Percentiles rank a stretch among this genome's conserved stretches.
Conservation (phyloP, 2,113 vertebrate species). For the Centropus unirufus region DNA sequence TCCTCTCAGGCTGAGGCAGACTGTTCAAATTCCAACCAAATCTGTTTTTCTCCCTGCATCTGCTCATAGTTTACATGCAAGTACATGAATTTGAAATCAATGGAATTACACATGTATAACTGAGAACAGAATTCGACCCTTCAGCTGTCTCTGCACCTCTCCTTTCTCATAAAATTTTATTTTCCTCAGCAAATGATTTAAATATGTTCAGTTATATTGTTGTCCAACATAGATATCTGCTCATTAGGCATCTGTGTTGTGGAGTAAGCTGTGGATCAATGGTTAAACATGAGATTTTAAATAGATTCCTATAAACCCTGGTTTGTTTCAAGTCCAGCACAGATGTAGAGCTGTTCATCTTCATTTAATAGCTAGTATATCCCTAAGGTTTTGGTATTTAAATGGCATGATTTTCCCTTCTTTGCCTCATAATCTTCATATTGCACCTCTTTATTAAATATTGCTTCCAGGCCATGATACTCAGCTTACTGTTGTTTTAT, state of each 20-base stretch:
- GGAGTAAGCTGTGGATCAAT: neutral
- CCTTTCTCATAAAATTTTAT: conserved; percentile 33
- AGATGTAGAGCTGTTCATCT: conserved; percentile 31
- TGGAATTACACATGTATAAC: conserved; percentile 1
- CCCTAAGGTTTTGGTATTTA: conserved; percentile 10
- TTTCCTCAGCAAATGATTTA: conserved; percentile 45
- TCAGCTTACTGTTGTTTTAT: neutral
- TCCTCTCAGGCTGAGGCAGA: neutral
- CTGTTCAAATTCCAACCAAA: neutral
- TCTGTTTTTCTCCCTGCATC: neutral
- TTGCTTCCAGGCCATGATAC: neutral
- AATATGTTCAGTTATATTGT: conserved; percentile 5
- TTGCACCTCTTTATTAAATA: neutral
- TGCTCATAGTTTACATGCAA: conserved; percentile 13
- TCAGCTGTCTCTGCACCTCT: conserved; percentile 5
- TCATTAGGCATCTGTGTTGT: conserved; percentile 28
- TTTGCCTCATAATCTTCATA: neutral
- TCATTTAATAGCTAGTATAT: conserved; percentile 15
- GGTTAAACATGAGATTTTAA: conserved; percentile 42
- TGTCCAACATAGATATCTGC: conserved; percentile 7
- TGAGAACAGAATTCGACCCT: conserved; percentile 25
- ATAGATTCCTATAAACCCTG: conserved; percentile 11
- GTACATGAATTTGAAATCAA: conserved; percentile 30
- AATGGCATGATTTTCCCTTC: conserved; percentile 23
- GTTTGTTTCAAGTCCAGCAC: conserved; percentile 24